phyloP scores from a whole-genome alignment of 1,140 invertebrate species.

The Choristoneura fumiferana region DNA sequence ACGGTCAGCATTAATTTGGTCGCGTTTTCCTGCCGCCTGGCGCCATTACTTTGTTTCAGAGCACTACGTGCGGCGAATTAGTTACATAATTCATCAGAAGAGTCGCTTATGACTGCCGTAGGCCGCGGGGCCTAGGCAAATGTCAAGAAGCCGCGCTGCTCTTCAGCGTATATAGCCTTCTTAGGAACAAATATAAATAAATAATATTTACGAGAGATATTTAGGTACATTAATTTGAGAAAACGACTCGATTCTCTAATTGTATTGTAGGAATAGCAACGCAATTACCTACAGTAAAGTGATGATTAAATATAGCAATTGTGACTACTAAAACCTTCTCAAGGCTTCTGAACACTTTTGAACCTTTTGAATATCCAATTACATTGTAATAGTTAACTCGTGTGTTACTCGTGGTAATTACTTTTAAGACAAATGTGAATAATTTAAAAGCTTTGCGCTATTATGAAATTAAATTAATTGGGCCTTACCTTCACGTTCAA shows the following conservation, averaged over 20 bases:
- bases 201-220: no score
- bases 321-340: conserved; percentile 2
- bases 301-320: background rate
- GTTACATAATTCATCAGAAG: conserved; percentile 3
- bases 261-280: background rate
- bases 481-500: conserved; percentile 63
- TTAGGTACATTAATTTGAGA: no score
- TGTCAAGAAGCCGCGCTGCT: conserved; percentile 3
- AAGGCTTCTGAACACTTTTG: background rate
- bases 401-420: conserved; percentile 4
- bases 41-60: conserved; percentile 8
- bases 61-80: conserved; percentile 14
- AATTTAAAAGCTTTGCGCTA: conserved; percentile 29
- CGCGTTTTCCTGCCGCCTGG: conserved; percentile 7
- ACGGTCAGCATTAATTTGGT: conserved; percentile 9
- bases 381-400: conserved; percentile 9
- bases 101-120: background rate
- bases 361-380: background rate
- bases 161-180: no score
- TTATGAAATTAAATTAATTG: conserved; percentile 57
- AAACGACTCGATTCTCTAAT: no score
- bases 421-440: conserved; percentile 19
- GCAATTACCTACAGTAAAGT: background rate
- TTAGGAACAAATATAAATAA: no score
- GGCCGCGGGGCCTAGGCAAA: background rate